phyloP scores from a whole-genome alignment of 53 echinoderm and acorn worm species.

The Luidia sarsii region DNA sequence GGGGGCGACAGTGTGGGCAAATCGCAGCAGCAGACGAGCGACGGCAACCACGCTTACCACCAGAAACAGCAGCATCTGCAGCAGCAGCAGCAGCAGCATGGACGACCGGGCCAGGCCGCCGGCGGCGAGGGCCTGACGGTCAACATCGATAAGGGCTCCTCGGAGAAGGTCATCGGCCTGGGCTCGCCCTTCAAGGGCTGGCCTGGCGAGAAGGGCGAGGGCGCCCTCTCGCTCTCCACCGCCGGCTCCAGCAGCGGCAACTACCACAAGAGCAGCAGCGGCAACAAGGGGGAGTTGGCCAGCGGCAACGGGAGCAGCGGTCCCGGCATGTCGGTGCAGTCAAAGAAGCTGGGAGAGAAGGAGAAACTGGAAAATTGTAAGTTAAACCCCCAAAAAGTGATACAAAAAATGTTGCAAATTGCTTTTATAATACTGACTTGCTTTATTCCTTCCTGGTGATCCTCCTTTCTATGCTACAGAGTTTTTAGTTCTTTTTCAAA shows the following conservation, averaged over 20 bases:
- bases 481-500: too few species aligned
- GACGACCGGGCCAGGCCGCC: not conserved
- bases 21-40: too few species aligned
- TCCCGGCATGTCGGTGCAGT: not conserved
- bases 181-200: constrained; percentile 41
- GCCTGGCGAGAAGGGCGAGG: constrained; percentile 7
- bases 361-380: constrained; percentile 47
- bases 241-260: constrained; percentile 14
- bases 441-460: too few species aligned
- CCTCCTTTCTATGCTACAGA: too few species aligned
- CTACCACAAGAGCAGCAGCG: not conserved
- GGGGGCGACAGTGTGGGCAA: too few species aligned
- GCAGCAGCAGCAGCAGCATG: too few species aligned
- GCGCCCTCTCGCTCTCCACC: not conserved
- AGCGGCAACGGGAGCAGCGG: too few species aligned
- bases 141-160: constrained; percentile 39
- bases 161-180: constrained; percentile 43
- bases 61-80: too few species aligned
- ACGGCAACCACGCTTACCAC: too few species aligned
- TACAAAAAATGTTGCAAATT: too few species aligned
- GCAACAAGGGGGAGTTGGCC: not conserved
- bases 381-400: too few species aligned
- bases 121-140: constrained; percentile 32
- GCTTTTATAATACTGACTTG: too few species aligned
- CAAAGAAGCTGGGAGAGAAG: constrained; percentile 7